These are phyloP conservation scores for Phthorimaea operculella DNA, from an alignment of 1,140 invertebrate genomes.

Conservation along the genomic window DNA sequence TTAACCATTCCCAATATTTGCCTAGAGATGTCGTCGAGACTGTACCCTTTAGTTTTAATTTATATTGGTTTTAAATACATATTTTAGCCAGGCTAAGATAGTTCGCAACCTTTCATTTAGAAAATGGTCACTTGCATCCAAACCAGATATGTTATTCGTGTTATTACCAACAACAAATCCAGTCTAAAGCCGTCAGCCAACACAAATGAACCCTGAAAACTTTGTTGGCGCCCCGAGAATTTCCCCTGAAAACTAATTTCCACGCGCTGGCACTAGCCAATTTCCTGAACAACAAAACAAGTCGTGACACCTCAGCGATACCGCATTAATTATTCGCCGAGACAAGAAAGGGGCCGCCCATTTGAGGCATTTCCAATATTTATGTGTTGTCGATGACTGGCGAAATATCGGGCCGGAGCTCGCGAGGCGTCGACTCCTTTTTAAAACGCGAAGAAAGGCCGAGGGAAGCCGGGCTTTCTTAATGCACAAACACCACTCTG, in stretches of 20 bases:
- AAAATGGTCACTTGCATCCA: too few relatives aligned
- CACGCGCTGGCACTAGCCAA: constrained; percentile 16
- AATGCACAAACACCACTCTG: constrained; percentile 64
- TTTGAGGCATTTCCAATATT: constrained; percentile 55
- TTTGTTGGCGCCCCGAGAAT: not conserved
- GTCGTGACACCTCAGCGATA: constrained; percentile 50
- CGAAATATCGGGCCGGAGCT: constrained; percentile 44
- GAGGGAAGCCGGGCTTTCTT: constrained; percentile 53
- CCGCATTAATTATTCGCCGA: constrained; percentile 63
- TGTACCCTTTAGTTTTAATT: too few relatives aligned
- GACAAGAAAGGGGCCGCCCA: constrained; percentile 63
- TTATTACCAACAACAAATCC: too few relatives aligned
- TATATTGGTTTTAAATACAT: too few relatives aligned
- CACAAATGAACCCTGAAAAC: not conserved
- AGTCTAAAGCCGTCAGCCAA: too few relatives aligned
- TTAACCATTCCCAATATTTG: too few relatives aligned
- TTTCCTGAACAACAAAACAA: constrained; percentile 51
- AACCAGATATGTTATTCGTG: too few relatives aligned
- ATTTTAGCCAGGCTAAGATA: too few relatives aligned
- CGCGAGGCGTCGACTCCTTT: constrained; percentile 58
- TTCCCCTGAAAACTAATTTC: not conserved
- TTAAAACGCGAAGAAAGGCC: constrained; percentile 63
- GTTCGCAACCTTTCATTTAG: too few relatives aligned
- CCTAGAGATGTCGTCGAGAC: too few relatives aligned
- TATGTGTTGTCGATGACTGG: constrained; percentile 69